phyloP scores from a whole-genome alignment of 2,797 vertebrate genomes.

The Phoebastria nigripes region DNA sequence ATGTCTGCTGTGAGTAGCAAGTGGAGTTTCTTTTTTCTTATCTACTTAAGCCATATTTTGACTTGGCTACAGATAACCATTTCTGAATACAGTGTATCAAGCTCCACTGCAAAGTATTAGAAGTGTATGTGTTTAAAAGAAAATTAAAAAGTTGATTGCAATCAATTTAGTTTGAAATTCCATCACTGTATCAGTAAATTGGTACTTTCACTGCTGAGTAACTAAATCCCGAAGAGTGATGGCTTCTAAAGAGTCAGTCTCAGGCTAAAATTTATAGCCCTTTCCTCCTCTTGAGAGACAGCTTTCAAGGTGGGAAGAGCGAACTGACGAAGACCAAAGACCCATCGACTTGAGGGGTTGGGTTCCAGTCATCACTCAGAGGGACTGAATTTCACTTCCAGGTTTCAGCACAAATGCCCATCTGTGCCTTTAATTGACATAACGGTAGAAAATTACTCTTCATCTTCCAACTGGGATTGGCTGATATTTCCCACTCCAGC shows the following conservation, averaged over 20 bases:
- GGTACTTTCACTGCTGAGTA: neutral
- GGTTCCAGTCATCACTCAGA: neutral
- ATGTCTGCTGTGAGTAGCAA: neutral
- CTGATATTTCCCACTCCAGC: neutral
- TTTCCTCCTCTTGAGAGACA: neutral
- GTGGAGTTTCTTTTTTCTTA: neutral
- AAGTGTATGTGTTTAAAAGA: neutral
- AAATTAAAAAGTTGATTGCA: neutral
- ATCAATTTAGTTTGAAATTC: neutral
- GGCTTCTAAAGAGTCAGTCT: neutral
- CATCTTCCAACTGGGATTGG: neutral
- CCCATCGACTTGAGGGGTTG: fast-evolving
- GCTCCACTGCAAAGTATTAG: neutral
- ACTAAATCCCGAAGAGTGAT: neutral
- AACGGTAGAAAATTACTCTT: neutral
- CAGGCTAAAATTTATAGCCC: neutral
- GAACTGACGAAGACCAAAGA: neutral
- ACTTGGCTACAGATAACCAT: neutral
- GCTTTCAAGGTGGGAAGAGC: neutral
- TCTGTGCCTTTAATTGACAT: neutral
- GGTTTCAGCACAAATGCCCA: neutral
- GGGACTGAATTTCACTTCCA: neutral
- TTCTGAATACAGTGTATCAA: neutral
- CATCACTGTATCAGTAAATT: neutral
- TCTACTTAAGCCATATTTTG: neutral